Evolutionary conservation across 2,888 invertebrate genomes (phyloP), one percentile per base, ranked within the genome.

Genomic region (Lasioglossum lativentre): DNA sequence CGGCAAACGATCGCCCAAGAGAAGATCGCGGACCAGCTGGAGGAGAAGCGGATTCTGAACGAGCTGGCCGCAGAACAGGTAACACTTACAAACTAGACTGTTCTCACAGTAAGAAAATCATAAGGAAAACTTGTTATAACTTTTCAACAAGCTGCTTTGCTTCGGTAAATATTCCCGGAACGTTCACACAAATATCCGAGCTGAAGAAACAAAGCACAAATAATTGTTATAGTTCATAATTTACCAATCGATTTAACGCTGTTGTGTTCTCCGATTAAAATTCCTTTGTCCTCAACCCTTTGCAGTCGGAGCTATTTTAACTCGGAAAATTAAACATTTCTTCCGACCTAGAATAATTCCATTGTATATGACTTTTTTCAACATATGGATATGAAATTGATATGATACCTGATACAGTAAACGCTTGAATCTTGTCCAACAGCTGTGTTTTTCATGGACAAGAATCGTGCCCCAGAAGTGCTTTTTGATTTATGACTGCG

Each of bases 11-110:
- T 92, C 16, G 83, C 74, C 1, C 84, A 89, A 19, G 89, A 91
- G 70, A 91, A 83, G 38, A 71, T 74, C 42, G 74, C 78, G 3
- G 88, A 90, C 72, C 81, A 86, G 27, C 70, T 78, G n/a, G 87
- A 92, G 73, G 86, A 87, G 75, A 87, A 90, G 59, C 71, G 59
- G 16, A 78, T 93, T 8, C 86, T 85, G 45, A 75, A 76, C 14
- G 86, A 90, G 70, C 88, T 94, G 10, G 68, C 87, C 27, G 76
- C 75, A 8, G 84, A 86, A n/a, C 88, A 90, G 90, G 93, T 93
- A 89, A 59, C 19, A 23, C 23, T 38, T 40, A 16, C 63, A 14
- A 63, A 63, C 30, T 63, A 30, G 27, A 63, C 30, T 63, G 16
- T 63, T 63, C 63, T 30, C 16, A 2, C 30, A 4, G 27, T 63